A percentile compares a stretch with the other conserved stretches of the same genome.
Evolutionary conservation across 1,140 invertebrate species (phyloP).

Genomic region (Notospermus geniculatus): DNA sequence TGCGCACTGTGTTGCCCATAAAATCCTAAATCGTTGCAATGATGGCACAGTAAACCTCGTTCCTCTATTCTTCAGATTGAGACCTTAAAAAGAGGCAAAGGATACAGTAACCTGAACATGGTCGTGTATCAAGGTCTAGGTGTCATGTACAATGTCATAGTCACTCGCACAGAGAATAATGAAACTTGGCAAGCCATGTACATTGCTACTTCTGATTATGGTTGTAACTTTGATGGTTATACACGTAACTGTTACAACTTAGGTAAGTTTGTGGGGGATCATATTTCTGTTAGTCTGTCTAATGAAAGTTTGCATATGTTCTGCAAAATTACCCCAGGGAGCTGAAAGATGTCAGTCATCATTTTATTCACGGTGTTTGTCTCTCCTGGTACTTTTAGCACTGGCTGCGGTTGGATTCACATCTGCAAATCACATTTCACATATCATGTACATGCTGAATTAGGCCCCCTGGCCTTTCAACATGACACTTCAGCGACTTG

Average conservation of each 20-base stretch:
- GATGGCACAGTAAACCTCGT: too few relatives aligned
- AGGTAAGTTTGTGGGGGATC: slow-evolving; percentile 16
- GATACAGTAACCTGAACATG: slow-evolving; percentile 57
- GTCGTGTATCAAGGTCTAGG: slow-evolving; percentile 67
- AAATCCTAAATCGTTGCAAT: too few relatives aligned
- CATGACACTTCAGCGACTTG: too few relatives aligned
- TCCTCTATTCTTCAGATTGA: slow-evolving; percentile 18
- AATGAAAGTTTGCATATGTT: background rate
- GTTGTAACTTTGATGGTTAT: slow-evolving; percentile 57
- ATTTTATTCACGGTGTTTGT: too few relatives aligned
- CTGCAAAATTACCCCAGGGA: too few relatives aligned
- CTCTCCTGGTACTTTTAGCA: too few relatives aligned
- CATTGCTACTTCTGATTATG: slow-evolving; percentile 67
- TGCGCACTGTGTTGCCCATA: too few relatives aligned
- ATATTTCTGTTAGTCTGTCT: background rate
- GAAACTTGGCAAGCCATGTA: slow-evolving; percentile 60
- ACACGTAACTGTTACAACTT: slow-evolving; percentile 20
- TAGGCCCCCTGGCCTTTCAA: too few relatives aligned
- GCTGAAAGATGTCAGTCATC: too few relatives aligned
- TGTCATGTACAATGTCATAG: slow-evolving; percentile 64
- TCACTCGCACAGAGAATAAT: slow-evolving; percentile 47
- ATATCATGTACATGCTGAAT: too few relatives aligned
- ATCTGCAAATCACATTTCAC: too few relatives aligned
- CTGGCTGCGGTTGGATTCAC: too few relatives aligned
- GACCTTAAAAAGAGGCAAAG: slow-evolving; percentile 15